Conservation (phyloP, 2,797 vertebrate species). For the Trachurus trachurus region DNA sequence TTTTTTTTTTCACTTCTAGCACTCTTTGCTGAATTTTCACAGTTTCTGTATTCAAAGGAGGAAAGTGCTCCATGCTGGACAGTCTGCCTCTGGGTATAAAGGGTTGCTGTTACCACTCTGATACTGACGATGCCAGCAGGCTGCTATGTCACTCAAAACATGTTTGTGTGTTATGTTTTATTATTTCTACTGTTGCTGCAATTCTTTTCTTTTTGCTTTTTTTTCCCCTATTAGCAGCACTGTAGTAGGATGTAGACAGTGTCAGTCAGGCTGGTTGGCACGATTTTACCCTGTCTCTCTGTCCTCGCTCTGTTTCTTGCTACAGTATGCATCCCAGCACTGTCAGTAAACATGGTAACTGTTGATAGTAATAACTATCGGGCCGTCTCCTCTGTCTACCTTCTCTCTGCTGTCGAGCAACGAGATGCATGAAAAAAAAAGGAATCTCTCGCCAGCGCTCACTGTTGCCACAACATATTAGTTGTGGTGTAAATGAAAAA, state of each 20-base stretch:
- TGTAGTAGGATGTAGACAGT: background rate
- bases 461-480: conserved; percentile 27
- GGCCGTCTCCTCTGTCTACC: background rate
- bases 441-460: background rate
- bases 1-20: background rate
- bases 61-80: background rate
- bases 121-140: background rate
- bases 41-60: background rate
- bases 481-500: background rate
- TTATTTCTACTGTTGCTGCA: background rate
- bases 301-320: background rate
- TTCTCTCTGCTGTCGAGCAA: background rate
- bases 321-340: conserved; percentile 6
- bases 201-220: background rate
- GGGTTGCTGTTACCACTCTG: background rate
- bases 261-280: conserved; percentile 1
- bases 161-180: background rate
- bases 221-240: background rate
- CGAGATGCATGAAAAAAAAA: background rate
- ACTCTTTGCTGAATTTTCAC: background rate
- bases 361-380: conserved; percentile 60
- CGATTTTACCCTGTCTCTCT: background rate
- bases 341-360: conserved; percentile 43
- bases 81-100: background rate
- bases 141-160: background rate